Evolutionary conservation across 2,888 invertebrate species (phyloP), one percentile per base, ranked within the genome.

Genomic region (Microchrysa polita): DNA sequence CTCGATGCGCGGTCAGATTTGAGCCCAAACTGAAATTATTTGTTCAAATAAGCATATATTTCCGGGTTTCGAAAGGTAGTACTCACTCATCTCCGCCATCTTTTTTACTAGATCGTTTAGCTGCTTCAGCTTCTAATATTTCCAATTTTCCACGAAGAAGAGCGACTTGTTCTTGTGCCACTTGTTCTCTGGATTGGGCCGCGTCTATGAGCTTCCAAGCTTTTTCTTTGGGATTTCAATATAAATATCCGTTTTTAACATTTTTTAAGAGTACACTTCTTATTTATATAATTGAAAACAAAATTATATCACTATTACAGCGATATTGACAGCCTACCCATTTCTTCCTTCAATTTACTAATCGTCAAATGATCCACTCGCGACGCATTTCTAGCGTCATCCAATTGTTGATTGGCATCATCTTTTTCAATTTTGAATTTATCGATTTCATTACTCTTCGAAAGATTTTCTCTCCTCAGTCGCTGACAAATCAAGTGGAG

Each of bases 121-220:
- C 79, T 5, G 83, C 79, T 75, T 82, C 82, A 1, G 79, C 77
- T 75, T 83, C 80, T 0, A 84, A 77, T 7, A 78, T 76, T 27
- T 82, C 82, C 2, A 84, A 75, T 73, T 83, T 83, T 71, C 82
- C 81, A 9, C 82, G 80, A 44, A 84, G 74, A 71, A 80, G 80
- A 18, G 80, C 72, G 5, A 85, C 78, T 67, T 84, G 83, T 27
- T 83, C 83, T 67, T 85, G 83, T 0, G 82, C 82, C 9, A 79
- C 77, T 75, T 85, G 83, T 67, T 85, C 85, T 5, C 85, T 82
- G 52, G 80, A 79, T 40, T 83, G 83, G 0, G 85, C 84, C 7
- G 83, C 83, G 77, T 85, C 85, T 73, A 82, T 82, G 76, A 84
- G 83, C 67, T 80, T 83, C 85, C 85, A 85, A 22, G 85, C 83